Percentiles rank a stretch among this genome's conserved stretches.
phyloP scores from a whole-genome alignment of 2,888 invertebrate genomes.

The Lithophane leautieri region DNA sequence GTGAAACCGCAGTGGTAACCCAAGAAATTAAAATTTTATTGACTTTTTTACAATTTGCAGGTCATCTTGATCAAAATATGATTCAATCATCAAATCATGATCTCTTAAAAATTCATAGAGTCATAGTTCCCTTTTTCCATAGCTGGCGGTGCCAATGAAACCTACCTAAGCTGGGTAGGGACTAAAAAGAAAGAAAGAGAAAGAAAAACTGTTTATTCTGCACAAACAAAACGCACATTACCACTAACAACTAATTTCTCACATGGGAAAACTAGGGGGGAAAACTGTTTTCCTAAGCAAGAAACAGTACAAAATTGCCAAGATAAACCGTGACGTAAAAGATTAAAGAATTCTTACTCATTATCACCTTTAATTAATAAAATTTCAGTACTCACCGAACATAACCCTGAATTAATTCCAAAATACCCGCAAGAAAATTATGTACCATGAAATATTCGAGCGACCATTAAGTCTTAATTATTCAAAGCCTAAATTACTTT shows the following conservation, averaged over 20 bases:
- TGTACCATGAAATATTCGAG: constrained; percentile 48
- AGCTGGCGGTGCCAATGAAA: too few species aligned
- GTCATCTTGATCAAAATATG: too few species aligned
- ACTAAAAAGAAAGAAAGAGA: too few species aligned
- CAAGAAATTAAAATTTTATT: too few species aligned
- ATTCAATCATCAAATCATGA: too few species aligned
- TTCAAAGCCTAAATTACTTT: constrained; percentile 66
- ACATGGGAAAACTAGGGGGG: not conserved
- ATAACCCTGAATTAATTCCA: constrained; percentile 36
- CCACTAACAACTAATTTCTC: too few species aligned
- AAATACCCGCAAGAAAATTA: constrained; percentile 52
- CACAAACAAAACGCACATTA: too few species aligned
- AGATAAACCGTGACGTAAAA: not conserved
- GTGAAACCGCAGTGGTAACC: too few species aligned
- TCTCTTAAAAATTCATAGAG: not conserved
- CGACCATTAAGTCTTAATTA: constrained; percentile 66
- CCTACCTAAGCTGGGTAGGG: too few species aligned
- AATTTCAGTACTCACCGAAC: constrained; percentile 18
- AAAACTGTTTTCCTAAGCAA: not conserved
- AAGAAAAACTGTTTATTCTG: too few species aligned
- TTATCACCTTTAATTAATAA: not conserved
- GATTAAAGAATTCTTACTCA: constrained; percentile 1
- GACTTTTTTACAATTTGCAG: too few species aligned
- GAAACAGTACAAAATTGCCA: not conserved
- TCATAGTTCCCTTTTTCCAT: not conserved